Conservation (phyloP, 2,797 vertebrate species). For the Notolepis coatsorum region DNA sequence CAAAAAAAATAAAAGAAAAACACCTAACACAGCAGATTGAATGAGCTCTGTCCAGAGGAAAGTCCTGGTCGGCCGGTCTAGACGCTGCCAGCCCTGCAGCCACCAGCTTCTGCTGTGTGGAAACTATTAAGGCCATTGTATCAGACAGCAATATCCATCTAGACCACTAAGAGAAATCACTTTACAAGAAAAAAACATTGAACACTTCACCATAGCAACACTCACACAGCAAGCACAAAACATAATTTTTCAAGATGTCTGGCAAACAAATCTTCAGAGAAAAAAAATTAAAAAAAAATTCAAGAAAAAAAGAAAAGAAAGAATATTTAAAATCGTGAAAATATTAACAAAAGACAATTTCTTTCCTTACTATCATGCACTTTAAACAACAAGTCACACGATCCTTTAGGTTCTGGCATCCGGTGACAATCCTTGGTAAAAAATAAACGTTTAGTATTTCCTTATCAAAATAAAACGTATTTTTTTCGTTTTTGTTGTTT, state of each 20-base stretch:
- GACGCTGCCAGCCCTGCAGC: conserved; percentile 84
- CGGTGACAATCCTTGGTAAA: conserved; percentile 90
- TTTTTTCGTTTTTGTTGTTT: conserved; percentile 86
- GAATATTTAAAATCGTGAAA: conserved; percentile 81
- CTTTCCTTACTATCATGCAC: conserved; percentile 90
- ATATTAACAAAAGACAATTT: conserved; percentile 87
- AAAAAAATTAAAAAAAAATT: conserved; percentile 82
- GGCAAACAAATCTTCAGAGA: conserved; percentile 73
- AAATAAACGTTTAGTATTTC: conserved; percentile 86
- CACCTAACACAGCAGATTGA: conserved; percentile 87
- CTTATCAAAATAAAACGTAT: conserved; percentile 99
- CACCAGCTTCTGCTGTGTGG: conserved; percentile 90
- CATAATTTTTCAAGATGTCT: conserved; percentile 84
- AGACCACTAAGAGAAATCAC: conserved; percentile 85
- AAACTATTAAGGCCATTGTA: conserved; percentile 97
- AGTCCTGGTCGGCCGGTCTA: conserved; percentile 76
- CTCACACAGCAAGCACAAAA: conserved; percentile 97
- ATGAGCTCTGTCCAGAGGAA: conserved; percentile 89
- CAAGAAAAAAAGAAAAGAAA: conserved; percentile 61
- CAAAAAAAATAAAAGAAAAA: conserved; percentile 83
- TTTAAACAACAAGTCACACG: conserved; percentile 84
- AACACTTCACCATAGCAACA: conserved; percentile 93
- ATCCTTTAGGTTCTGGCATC: conserved; percentile 84
- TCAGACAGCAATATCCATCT: conserved; percentile 88
- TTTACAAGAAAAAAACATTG: conserved; percentile 87